Percentiles rank a stretch among this genome's conserved stretches.
These are phyloP conservation scores for Napeogenes sylphis DNA, from an alignment of 2,888 invertebrate species.

Conservation along the genomic window DNA sequence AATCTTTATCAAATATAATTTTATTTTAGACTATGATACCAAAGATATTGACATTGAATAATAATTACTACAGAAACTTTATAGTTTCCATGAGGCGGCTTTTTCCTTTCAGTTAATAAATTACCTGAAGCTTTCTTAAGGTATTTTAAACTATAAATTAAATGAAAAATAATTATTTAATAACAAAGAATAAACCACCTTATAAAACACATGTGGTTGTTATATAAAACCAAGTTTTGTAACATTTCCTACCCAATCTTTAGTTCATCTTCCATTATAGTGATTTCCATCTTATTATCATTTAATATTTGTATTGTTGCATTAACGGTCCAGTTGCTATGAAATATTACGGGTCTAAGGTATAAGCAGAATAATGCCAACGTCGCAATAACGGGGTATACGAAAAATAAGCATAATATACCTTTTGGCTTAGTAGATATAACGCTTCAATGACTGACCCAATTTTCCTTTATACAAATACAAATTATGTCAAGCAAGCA, in stretches of 20 bases:
- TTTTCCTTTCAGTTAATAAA: background rate
- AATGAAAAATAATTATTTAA: background rate
- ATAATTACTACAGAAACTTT: background rate
- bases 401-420: slow-evolving; percentile 6
- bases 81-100: background rate
- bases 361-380: background rate
- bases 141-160: background rate
- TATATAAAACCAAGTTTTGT: too few species aligned
- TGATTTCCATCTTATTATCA: slow-evolving; percentile 5
- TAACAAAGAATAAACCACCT: background rate
- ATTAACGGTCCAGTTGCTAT: slow-evolving; percentile 1
- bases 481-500: slow-evolving; percentile 19
- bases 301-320: slow-evolving; percentile 1
- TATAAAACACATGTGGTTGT: too few species aligned
- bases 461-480: slow-evolving; percentile 23
- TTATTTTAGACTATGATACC: background rate
- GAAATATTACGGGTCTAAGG: slow-evolving; percentile 1
- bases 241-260: background rate
- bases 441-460: slow-evolving; percentile 31
- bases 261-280: slow-evolving; percentile 1
- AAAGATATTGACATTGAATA: background rate
- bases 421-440: slow-evolving; percentile 5
- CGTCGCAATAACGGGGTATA: slow-evolving; percentile 2
- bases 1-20: too few species aligned
- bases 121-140: too few species aligned